phyloP scores from a whole-genome alignment of 2,797 vertebrate species.

The Sebastolobus alascanus region DNA sequence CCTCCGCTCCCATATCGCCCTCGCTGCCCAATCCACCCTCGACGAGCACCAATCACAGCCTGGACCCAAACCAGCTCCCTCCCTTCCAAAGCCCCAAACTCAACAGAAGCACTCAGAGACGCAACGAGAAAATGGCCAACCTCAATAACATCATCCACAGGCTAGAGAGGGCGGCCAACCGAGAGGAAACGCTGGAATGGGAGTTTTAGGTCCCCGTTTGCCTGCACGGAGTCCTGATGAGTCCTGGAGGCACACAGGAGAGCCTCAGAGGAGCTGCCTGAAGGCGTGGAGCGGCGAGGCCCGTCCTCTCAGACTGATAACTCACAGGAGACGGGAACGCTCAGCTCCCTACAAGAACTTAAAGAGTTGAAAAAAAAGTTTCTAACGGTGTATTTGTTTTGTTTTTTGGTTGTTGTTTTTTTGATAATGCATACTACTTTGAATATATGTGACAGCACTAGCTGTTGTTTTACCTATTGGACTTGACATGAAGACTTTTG shows the following conservation, averaged over 20 bases:
- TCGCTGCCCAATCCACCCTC: constrained; percentile 82
- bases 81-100: constrained; percentile 87
- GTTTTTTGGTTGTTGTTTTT: constrained; percentile 82
- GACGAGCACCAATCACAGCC: constrained; percentile 83
- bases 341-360: constrained; percentile 79
- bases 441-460: constrained; percentile 95
- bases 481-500: constrained; percentile 93
- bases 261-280: constrained; percentile 68
- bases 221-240: constrained; percentile 48
- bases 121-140: constrained; percentile 99
- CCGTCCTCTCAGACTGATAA: constrained; percentile 61
- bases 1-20: constrained; percentile 93
- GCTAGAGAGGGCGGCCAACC: constrained; percentile 96
- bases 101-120: constrained; percentile 93
- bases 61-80: constrained; percentile 81
- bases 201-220: constrained; percentile 88
- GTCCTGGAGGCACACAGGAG: constrained; percentile 45
- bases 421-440: constrained; percentile 98
- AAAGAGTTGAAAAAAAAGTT: constrained; percentile 86
- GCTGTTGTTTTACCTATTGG: constrained; percentile 96
- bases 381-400: constrained; percentile 91
- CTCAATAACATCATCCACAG: constrained; percentile 99
- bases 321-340: constrained; percentile 61
- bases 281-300: constrained; percentile 33
- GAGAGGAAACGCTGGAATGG: constrained; percentile 97